These are phyloP conservation scores for Drosophila guanche DNA, from an alignment of 1,140 invertebrate species.

Conservation along the genomic window DNA sequence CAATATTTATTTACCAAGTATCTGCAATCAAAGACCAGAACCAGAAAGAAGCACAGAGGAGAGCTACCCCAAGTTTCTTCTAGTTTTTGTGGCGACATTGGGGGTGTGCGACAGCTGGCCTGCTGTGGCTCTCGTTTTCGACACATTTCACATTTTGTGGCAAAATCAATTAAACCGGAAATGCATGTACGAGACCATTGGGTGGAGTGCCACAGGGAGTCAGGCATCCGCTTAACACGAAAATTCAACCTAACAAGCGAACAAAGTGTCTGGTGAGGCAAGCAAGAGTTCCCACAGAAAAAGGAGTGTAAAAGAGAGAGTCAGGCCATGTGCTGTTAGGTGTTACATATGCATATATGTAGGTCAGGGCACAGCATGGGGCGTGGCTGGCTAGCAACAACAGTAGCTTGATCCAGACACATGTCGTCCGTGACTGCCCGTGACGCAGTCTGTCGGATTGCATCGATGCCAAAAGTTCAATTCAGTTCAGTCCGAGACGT, in stretches of 20 bases:
- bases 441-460: slow-evolving; percentile 5
- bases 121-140: slow-evolving; percentile 70
- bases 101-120: no score
- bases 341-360: slow-evolving; percentile 73
- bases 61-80: no score
- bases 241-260: slow-evolving; percentile 75
- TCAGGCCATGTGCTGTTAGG: slow-evolving; percentile 38
- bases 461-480: slow-evolving; percentile 47
- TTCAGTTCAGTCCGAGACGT: slow-evolving; percentile 38
- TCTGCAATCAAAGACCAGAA: slow-evolving; percentile 63
- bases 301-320: slow-evolving; percentile 26
- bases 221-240: slow-evolving; percentile 70
- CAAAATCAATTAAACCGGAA: slow-evolving; percentile 81
- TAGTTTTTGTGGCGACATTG: no score
- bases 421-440: slow-evolving; percentile 62
- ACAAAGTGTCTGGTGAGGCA: slow-evolving; percentile 55
- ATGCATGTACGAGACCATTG: slow-evolving; percentile 62
- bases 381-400: slow-evolving; percentile 25
- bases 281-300: slow-evolving; percentile 28
- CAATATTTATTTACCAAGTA: slow-evolving; percentile 71
- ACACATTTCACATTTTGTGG: slow-evolving; percentile 78
- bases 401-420: slow-evolving; percentile 68
- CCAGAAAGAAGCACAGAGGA: slow-evolving; percentile 26
- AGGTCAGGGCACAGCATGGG: slow-evolving; percentile 53
- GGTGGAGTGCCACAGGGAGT: slow-evolving; percentile 30